phyloP scores from a whole-genome alignment of 2,113 vertebrate species.

The Orcinus orca region DNA sequence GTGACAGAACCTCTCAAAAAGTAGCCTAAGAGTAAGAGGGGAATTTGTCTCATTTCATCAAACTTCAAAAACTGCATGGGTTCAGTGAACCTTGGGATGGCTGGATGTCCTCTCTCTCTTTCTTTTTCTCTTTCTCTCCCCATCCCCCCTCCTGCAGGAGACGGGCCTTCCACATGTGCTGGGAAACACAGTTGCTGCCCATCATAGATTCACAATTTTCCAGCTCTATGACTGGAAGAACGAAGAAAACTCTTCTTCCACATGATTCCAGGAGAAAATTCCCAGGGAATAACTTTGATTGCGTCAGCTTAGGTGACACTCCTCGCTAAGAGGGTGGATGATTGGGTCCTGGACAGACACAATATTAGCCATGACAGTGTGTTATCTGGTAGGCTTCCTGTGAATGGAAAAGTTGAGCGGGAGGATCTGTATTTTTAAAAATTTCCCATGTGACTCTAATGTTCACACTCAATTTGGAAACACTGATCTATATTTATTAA shows the following conservation, averaged over 20 bases:
- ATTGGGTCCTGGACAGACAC: neutral
- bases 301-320: neutral
- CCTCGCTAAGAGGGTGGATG: no score
- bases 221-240: neutral
- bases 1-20: neutral
- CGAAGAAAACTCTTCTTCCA: neutral
- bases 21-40: neutral
- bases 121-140: neutral
- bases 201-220: neutral
- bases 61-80: neutral
- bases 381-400: neutral
- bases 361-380: no score
- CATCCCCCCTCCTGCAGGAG: fast-evolving
- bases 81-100: neutral
- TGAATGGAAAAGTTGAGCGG: no score
- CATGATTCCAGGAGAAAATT: neutral
- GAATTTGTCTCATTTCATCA: neutral
- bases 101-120: neutral
- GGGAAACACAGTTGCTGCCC: neutral
- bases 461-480: neutral
- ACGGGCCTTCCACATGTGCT: fast-evolving
- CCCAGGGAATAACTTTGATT: neutral
- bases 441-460: neutral
- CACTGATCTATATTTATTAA: neutral
- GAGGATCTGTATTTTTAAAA: neutral